Base-by-base conservation (phyloP, 1,140 invertebrate species). In the Drosophila auraria region DNA sequence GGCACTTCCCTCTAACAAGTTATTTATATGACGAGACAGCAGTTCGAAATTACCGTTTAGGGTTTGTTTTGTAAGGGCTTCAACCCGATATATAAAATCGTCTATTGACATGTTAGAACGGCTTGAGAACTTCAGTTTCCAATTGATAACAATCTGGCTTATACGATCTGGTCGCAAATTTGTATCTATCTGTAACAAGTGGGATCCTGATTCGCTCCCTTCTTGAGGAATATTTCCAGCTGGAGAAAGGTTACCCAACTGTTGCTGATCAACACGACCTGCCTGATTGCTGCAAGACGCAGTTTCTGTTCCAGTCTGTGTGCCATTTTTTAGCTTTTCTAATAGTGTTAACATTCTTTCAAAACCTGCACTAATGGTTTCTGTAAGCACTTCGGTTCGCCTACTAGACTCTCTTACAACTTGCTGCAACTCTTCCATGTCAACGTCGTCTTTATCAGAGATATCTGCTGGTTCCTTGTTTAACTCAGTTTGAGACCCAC, bases 1-100 rank as follows among this genome's bases (percentile, higher is more conserved):
- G n/a, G 65, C 65, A 38, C 38, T 60, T 14, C 49, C 65, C 7
- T 70, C 40, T 25, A 62, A 49, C 2, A 62, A 20, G 12, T 47
- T 54, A 7, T 50, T 70, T 9, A 40, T 27, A 25, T 70, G 36
- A 3, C 20, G 27, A 27, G 36, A 7, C 12, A 47, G 2, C 15
- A 45, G 11, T 8, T 65, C 62, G n/a, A 54, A 53, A 15, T 44
- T 53, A 44, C 27, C 27, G 8, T 65, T 47, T 3, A 65, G 4
- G n/a, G 58, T 49, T 40, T 47, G 58, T 7, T 33, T 9, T 4
- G 49, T 63, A 12, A 63, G 25, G 5, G 61, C 61, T 30, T 63
- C 47, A 14, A 53, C 36, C 3, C 49, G 47, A 17, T 63, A 40
- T 8, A 53, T 40, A 12, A 53, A 53, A 2, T 63, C 60, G 11